A percentile compares a stretch with the other conserved stretches of the same genome.
Conservation (phyloP, 1,140 invertebrate genomes). For the Drosophila truncata region DNA sequence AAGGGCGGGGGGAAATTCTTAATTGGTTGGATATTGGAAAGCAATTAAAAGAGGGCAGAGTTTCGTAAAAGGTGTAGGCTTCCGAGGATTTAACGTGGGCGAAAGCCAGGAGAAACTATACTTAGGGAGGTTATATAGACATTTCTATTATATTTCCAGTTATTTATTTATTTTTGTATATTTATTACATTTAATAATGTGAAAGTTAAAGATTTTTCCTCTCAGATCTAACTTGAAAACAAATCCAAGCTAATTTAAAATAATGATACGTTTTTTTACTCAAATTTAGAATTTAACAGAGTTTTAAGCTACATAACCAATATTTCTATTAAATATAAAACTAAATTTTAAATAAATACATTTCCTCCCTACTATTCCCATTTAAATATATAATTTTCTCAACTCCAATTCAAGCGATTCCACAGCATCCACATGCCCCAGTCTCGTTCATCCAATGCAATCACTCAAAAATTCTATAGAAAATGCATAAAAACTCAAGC, state of each 20-base stretch:
- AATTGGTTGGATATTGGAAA: constrained; percentile 51
- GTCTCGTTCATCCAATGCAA: constrained; percentile 39
- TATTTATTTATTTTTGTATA: neutral
- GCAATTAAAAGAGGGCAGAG: constrained; percentile 13
- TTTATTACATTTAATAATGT: neutral
- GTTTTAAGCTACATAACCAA: fast-evolving
- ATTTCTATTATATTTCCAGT: neutral
- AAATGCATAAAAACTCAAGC: constrained; percentile 80
- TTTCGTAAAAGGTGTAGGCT: constrained; percentile 8
- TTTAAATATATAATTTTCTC: neutral
- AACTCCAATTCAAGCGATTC: neutral
- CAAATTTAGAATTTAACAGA: neutral
- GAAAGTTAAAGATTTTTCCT: neutral
- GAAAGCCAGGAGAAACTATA: neutral
- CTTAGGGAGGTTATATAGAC: no score
- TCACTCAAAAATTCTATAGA: constrained; percentile 80
- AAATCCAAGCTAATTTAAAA: neutral
- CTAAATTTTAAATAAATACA: neutral
- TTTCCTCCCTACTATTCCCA: neutral
- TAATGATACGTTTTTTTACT: neutral
- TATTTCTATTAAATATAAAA: neutral
- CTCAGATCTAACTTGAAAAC: neutral
- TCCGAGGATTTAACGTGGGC: no score
- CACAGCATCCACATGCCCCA: constrained; percentile 3
- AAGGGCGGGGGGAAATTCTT: constrained; percentile 21